A percentile compares a stretch with the other conserved stretches of the same genome.
phyloP scores from a whole-genome alignment of 2,888 invertebrate genomes.

The Steinernema scapterisci region DNA sequence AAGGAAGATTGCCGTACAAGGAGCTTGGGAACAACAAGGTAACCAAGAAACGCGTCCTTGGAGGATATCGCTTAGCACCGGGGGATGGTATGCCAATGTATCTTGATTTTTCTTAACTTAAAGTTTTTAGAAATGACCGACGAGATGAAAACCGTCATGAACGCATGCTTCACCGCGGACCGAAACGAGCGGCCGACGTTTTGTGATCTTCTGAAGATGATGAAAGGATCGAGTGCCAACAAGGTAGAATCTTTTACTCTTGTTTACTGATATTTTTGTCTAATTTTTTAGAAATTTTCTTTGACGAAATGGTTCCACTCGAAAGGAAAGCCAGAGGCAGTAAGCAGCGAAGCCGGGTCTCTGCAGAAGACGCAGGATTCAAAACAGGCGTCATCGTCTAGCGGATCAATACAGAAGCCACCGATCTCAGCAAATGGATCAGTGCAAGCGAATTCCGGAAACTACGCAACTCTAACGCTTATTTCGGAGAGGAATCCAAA shows the following conservation, averaged over 20 bases:
- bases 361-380: too few relatives aligned
- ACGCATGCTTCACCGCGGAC: not conserved
- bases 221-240: not conserved
- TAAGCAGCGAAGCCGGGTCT: too few relatives aligned
- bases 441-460: too few relatives aligned
- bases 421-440: too few relatives aligned
- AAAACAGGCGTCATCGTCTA: too few relatives aligned
- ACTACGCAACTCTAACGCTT: too few relatives aligned
- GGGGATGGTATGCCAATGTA: not conserved
- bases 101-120: not conserved
- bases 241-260: not conserved
- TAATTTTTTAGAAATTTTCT: too few relatives aligned
- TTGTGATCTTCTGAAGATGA: conserved; percentile 1
- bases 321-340: too few relatives aligned
- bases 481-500: too few relatives aligned
- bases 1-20: conserved; percentile 16
- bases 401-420: too few relatives aligned
- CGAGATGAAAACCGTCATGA: not conserved
- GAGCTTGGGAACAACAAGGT: conserved; percentile 1
- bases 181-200: conserved; percentile 4
- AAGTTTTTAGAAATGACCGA: not conserved
- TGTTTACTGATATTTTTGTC: too few relatives aligned
- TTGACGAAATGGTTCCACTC: too few relatives aligned
- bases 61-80: not conserved
- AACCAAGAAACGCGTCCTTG: not conserved